Evolutionary conservation across 2,888 invertebrate species (phyloP).

Genomic region (Drosophila monieri): DNA sequence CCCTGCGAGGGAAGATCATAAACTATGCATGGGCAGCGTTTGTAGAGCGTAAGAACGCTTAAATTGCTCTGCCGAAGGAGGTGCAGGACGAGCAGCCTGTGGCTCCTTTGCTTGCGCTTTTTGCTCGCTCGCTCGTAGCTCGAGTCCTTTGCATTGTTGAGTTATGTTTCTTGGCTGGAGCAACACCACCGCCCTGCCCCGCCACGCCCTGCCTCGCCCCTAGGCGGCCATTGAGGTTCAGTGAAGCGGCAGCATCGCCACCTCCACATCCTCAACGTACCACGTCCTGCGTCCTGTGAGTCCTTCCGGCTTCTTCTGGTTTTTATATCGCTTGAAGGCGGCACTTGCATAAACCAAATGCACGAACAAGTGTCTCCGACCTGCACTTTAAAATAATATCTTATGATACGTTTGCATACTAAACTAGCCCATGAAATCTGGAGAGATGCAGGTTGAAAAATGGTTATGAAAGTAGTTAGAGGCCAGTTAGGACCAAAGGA

Average conservation of each 20-base stretch:
- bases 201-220: neutral
- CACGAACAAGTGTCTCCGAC: slow-evolving; percentile 48
- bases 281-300: neutral
- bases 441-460: neutral
- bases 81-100: slow-evolving; percentile 17
- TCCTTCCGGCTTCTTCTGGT: slow-evolving; percentile 8
- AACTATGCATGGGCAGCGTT: slow-evolving; percentile 50
- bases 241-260: slow-evolving; percentile 54
- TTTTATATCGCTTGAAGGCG: slow-evolving; percentile 60
- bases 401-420: neutral
- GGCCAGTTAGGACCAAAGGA: no score
- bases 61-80: slow-evolving; percentile 53
- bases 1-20: slow-evolving; percentile 26
- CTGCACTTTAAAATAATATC: slow-evolving; percentile 11
- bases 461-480: neutral
- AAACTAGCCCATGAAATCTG: neutral
- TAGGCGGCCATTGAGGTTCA: slow-evolving; percentile 62
- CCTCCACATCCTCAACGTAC: neutral
- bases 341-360: slow-evolving; percentile 66
- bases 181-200: slow-evolving; percentile 1
- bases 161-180: slow-evolving; percentile 61
- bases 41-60: slow-evolving; percentile 55
- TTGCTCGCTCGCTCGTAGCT: slow-evolving; percentile 37
- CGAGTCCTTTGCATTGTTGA: slow-evolving; percentile 53
- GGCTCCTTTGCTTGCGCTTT: slow-evolving; percentile 60